Base-by-base conservation (phyloP, 1,140 invertebrate genomes). In the Temnothorax nylanderi region DNA sequence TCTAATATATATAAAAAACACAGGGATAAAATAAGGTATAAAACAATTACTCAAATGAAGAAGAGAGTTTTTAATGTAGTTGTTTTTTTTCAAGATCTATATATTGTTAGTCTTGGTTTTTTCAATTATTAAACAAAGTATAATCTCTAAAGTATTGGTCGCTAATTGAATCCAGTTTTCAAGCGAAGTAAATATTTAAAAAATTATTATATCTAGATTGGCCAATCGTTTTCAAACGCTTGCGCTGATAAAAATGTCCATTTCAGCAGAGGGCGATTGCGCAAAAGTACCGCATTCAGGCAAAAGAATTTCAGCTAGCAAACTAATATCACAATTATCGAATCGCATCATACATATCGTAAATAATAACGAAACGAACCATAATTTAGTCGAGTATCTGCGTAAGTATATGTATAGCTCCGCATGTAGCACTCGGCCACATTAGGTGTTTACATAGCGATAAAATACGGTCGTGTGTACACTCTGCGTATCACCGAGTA, bases 381-480 rank as follows among this genome's bases (percentile, higher is more conserved):
- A 67, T 88, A 89, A 89, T 88, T 89, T 82, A 86, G n/a, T 58
- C 56, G 37, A 62, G 58, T 51, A 6, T 49, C 10, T 54, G 10
- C 51, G 51, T 54, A 54, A 5, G 16, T 6, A 47, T 75, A 69
- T 69, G 49, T 85, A 65, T 60, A 71, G 67, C 11, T 21, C 21
- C n/a, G 49, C 49, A 41, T 77, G 21, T n/a, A 69, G 11, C 41
- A 69, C 65, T 54, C 65, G 37, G 49, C 49, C 87, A 54, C 74
- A 78, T 85, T 75, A 89, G 87, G 87, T 89, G 87, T 89, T 89
- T 89, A 89, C 75, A 80, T 26, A 80, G 54, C 74, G 88, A 89
- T 89, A 89, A 89, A 89, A 65, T 85, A 86, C 21, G 81, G 11
- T 41, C 65, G 65, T 85, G 69, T 71, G 78, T 71, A 71, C 62